A percentile compares a stretch with the other conserved stretches of the same genome.
These are phyloP conservation scores for Astropecten irregularis DNA, from an alignment of 53 echinoderm and acorn worm species.

Conservation along the genomic window DNA sequence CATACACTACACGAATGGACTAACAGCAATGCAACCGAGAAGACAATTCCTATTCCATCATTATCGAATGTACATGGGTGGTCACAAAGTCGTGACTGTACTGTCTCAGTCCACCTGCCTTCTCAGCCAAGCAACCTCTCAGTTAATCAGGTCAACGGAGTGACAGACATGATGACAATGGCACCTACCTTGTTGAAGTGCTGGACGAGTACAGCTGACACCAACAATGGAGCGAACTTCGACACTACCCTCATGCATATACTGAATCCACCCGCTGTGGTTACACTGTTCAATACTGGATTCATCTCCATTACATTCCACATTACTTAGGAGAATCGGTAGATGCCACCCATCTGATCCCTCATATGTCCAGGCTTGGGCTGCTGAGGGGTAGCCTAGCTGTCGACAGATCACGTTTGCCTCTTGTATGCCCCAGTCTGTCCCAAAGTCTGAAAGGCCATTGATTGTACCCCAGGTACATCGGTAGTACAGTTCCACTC, in stretches of 20 bases:
- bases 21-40: too few relatives aligned
- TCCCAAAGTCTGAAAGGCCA: not conserved
- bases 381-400: not conserved
- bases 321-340: not conserved
- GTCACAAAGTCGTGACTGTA: too few relatives aligned
- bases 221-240: not conserved
- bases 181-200: too few relatives aligned
- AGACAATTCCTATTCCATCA: too few relatives aligned
- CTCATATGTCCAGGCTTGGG: not conserved
- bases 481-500: not conserved
- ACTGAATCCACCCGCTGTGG: not conserved
- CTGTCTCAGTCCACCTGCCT: too few relatives aligned
- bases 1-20: too few relatives aligned
- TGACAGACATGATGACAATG: too few relatives aligned
- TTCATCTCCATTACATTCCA: not conserved
- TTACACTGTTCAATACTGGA: not conserved
- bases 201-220: too few relatives aligned
- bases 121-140: too few relatives aligned
- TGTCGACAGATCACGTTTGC: conserved; percentile 3
- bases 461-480: not conserved
- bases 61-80: too few relatives aligned
- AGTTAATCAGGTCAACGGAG: too few relatives aligned
- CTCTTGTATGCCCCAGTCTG: not conserved
- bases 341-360: not conserved
- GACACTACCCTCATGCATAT: not conserved